Evolutionary conservation across 2,113 vertebrate genomes (phyloP), one percentile per base, ranked within the genome.

Genomic region (Rafetus swinhoei): DNA sequence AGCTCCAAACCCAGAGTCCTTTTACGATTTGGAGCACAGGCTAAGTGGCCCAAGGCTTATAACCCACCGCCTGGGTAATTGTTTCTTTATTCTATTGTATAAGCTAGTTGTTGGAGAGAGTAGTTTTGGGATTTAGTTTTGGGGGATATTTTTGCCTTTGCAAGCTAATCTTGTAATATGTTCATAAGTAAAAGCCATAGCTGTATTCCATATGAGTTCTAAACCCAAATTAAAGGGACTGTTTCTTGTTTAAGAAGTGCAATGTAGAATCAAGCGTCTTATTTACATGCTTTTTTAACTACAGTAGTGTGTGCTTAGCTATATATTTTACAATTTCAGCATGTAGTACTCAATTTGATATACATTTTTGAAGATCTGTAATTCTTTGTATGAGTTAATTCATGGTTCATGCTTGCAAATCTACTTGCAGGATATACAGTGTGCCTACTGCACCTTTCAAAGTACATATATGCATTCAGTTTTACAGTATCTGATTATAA

Each of bases 161-260:
- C 6, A 94, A 86, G 82, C 57, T 92, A 81, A 74, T 35, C 93
- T 95, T 95, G 55, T 79, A 96, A 80, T 83, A 83, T 0, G 0
- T 90, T 92, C 32, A 82, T 74, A 35, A 93, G 97, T 69, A 85
- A 97, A 98, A 96, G 98, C 97, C 98, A 97, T 97, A 97, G 80
- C 83, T 93, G 88, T 76, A 81, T 93, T 80, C 80, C 88, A 81
- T 90, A 90, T 53, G 82, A 85, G 88, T 93, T 93, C 62, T 82
- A 54, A 95, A 80, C 57, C 57, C 84, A 94, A 79, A 88, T 83
- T 79, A 84, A 90, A 92, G 39, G 83, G 55, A 77, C 52, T 54
- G 39, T 93, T 86, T 90, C 84, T 92, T 92, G 83, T 21, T 83
- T 91, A 87, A 88, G 88, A 79, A 60, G 22, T 86, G 81, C 88